These are phyloP conservation scores for Scaptomyza graminum DNA, from an alignment of 1,140 invertebrate genomes.

Conservation along the genomic window DNA sequence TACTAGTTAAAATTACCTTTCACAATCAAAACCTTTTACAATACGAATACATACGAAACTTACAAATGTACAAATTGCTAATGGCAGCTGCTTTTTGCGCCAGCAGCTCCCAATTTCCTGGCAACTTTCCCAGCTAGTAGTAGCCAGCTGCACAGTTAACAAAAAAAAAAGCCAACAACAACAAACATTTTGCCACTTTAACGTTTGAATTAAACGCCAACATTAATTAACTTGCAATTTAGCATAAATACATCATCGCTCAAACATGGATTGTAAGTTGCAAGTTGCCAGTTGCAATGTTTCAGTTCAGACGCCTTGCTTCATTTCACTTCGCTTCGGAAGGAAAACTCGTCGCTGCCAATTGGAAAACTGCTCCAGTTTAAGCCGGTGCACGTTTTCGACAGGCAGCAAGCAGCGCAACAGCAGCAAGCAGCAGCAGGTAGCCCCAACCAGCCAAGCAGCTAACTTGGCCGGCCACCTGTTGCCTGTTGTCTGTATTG, in stretches of 20 bases:
- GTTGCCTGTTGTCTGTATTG: slow-evolving; percentile 53
- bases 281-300: slow-evolving; percentile 8
- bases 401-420: too few species aligned
- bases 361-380: slow-evolving; percentile 81
- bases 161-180: slow-evolving; percentile 18
- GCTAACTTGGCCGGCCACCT: slow-evolving; percentile 60
- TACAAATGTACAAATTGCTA: not conserved
- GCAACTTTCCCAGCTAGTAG: slow-evolving; percentile 7
- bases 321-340: slow-evolving; percentile 59
- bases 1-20: slow-evolving; percentile 6
- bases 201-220: slow-evolving; percentile 68
- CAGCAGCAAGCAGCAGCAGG: slow-evolving; percentile 23
- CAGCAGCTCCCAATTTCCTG: slow-evolving; percentile 20
- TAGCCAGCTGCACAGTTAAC: slow-evolving; percentile 34
- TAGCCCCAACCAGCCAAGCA: not conserved
- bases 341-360: slow-evolving; percentile 62
- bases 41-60: not conserved
- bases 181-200: slow-evolving; percentile 65
- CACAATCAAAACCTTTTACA: slow-evolving; percentile 8
- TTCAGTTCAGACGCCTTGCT: slow-evolving; percentile 19
- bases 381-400: slow-evolving; percentile 76
- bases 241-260: slow-evolving; percentile 81
- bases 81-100: slow-evolving; percentile 43
- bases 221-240: slow-evolving; percentile 79
- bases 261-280: slow-evolving; percentile 44